phyloP scores from a whole-genome alignment of 2,113 vertebrate species.

The Oryzias woworae region DNA sequence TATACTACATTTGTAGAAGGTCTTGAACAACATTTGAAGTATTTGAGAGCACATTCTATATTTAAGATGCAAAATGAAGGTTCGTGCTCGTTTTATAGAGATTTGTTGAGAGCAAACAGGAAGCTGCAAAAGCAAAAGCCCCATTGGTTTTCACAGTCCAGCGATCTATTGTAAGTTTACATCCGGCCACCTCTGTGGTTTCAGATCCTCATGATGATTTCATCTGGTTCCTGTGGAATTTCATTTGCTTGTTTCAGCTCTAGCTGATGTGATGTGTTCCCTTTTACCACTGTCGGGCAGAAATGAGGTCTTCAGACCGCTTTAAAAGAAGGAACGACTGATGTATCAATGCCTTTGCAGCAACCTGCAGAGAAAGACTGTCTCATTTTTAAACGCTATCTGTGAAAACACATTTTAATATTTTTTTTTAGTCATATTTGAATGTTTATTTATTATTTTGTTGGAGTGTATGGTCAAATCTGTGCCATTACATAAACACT shows the following conservation, averaged over 20 bases:
- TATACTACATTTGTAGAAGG: slow-evolving; percentile 24
- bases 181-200: slow-evolving; percentile 17
- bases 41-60: slow-evolving; percentile 5
- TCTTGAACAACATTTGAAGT: slow-evolving; percentile 40
- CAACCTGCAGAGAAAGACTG: neutral
- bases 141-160: slow-evolving; percentile 10
- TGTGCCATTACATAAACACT: neutral
- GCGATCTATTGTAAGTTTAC: slow-evolving; percentile 29
- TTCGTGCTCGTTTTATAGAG: slow-evolving; percentile 11
- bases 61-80: slow-evolving; percentile 58
- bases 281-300: neutral
- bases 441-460: slow-evolving; percentile 41
- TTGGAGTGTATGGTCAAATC: slow-evolving; percentile 13
- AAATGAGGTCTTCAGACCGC: neutral
- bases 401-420: slow-evolving; percentile 30
- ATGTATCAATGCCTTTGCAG: neutral
- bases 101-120: neutral
- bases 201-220: neutral
- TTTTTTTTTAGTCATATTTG: slow-evolving; percentile 8
- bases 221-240: slow-evolving; percentile 15
- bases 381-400: neutral
- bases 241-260: slow-evolving; percentile 14
- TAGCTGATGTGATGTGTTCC: neutral
- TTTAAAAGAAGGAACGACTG: slow-evolving; percentile 5
- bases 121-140: slow-evolving; percentile 2